Evolutionary conservation across 2,888 invertebrate genomes (phyloP).

Genomic region (Scelioninae gen. 2): DNA sequence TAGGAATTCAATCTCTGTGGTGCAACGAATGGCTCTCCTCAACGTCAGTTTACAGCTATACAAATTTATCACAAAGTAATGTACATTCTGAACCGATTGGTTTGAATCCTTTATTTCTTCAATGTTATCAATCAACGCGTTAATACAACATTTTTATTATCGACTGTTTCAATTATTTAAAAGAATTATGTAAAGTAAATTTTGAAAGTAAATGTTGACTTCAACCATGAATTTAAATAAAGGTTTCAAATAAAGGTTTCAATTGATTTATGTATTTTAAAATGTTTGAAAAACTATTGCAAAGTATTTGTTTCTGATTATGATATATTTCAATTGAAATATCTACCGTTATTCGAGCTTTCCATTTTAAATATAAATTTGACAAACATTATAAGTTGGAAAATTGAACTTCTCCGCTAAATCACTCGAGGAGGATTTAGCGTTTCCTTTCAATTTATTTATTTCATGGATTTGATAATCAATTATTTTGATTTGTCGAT

Average conservation of each 20-base stretch:
- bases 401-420: too few relatives aligned
- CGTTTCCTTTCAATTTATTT: too few relatives aligned
- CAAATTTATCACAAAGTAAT: constrained; percentile 54
- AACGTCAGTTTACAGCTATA: constrained; percentile 42
- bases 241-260: too few relatives aligned
- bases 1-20: constrained; percentile 64
- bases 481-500: constrained; percentile 1
- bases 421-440: too few relatives aligned
- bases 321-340: not conserved
- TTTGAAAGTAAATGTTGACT: not conserved
- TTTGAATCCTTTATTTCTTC: constrained; percentile 17
- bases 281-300: too few relatives aligned
- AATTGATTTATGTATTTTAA: too few relatives aligned
- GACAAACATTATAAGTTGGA: too few relatives aligned
- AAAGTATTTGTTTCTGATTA: too few relatives aligned
- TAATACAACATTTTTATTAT: constrained; percentile 13
- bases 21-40: constrained; percentile 52
- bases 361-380: constrained; percentile 12
- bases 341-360: constrained; percentile 29
- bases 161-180: not conserved
- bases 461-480: not conserved
- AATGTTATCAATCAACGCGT: constrained; percentile 7
- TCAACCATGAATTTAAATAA: too few relatives aligned
- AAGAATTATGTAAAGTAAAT: constrained; percentile 3
- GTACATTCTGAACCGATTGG: constrained; percentile 29